Conservation (phyloP, 2,113 vertebrate genomes). For the Gallinago paraguaiae region DNA sequence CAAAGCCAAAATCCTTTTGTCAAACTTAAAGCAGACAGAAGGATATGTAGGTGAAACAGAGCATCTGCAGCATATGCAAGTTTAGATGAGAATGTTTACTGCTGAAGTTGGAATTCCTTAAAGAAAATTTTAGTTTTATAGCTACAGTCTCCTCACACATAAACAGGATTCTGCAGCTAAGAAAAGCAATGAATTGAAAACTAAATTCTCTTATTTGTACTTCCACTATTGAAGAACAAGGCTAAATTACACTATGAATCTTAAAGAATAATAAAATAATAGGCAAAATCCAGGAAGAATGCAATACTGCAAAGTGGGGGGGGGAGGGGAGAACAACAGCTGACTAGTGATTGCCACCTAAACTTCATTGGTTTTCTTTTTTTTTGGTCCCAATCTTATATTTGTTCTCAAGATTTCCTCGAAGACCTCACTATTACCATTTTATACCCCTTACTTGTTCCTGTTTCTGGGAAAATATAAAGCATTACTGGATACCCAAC, state of each 20-base stretch:
- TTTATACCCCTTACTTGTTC: not conserved
- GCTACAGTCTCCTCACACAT: not conserved
- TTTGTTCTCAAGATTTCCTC: not conserved
- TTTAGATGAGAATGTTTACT: not conserved
- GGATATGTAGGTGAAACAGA: not conserved
- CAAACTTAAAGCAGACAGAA: not conserved
- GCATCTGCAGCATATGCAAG: not conserved
- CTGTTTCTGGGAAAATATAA: not conserved
- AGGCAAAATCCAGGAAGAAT: not conserved
- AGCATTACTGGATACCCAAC: not conserved
- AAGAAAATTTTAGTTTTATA: not conserved
- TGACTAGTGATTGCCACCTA: not conserved
- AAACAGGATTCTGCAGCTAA: conserved; percentile 5
- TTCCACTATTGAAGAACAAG: not conserved
- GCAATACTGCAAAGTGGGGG: not conserved
- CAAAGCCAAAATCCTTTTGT: not conserved
- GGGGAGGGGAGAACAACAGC: not conserved
- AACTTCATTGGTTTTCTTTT: not conserved
- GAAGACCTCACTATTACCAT: not conserved
- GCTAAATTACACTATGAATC: not conserved
- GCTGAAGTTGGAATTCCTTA: not conserved
- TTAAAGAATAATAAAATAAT: not conserved
- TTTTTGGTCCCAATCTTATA: not conserved
- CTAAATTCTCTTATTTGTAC: not conserved
- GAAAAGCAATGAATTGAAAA: not conserved